Percentiles rank a stretch among this genome's conserved stretches.
Evolutionary conservation across 2,113 vertebrate genomes (phyloP).

Genomic region (Paramormyrops kingsleyae): DNA sequence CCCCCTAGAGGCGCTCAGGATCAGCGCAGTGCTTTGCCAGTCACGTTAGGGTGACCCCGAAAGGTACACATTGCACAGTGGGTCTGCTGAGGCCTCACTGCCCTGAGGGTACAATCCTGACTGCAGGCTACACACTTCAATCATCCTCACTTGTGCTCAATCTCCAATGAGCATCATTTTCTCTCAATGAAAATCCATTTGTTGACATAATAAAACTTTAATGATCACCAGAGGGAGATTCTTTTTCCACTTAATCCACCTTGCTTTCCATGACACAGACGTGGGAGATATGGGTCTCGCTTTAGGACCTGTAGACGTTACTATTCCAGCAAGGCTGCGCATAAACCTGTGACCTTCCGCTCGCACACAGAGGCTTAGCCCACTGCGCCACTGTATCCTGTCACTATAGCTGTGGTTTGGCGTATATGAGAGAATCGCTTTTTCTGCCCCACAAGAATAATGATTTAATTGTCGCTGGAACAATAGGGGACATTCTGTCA

Average conservation of each 20-base stretch:
- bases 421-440: background rate
- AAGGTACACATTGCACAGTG: background rate
- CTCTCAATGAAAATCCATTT: background rate
- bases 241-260: background rate
- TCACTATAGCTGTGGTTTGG: background rate
- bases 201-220: background rate
- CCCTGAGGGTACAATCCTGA: too few relatives aligned
- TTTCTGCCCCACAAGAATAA: background rate
- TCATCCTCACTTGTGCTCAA: background rate
- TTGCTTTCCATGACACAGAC: background rate
- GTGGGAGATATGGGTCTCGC: background rate
- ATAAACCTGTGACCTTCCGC: background rate
- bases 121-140: background rate
- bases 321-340: background rate
- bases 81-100: too few relatives aligned
- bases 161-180: background rate
- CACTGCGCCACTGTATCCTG: background rate
- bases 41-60: too few relatives aligned
- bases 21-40: too few relatives aligned
- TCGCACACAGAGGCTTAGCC: background rate
- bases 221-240: background rate
- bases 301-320: background rate
- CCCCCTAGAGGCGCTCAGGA: too few relatives aligned
- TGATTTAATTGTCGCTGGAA: background rate
- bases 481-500: background rate